A percentile compares a stretch with the other conserved stretches of the same genome.
phyloP scores from a whole-genome alignment of 2,113 vertebrate species.

The Lota lota region DNA sequence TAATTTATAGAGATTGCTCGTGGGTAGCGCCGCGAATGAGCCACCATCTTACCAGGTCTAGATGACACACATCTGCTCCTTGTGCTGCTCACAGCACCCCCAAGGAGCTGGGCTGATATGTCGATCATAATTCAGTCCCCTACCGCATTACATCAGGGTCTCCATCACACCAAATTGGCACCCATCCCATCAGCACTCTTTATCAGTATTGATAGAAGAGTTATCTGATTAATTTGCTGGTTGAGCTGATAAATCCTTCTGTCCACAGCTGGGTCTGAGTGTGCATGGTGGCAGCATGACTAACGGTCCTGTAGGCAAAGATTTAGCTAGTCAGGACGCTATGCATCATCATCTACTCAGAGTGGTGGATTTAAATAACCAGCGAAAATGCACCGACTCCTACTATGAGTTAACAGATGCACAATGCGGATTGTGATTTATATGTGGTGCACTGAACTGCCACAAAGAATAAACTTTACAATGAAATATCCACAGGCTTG shows the following conservation, averaged over 20 bases:
- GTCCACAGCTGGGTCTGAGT: not conserved
- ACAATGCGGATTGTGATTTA: constrained; percentile 14
- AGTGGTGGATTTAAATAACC: constrained; percentile 11
- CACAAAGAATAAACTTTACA: constrained; percentile 15
- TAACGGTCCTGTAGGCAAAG: not conserved
- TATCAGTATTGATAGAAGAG: constrained; percentile 12
- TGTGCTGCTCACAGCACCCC: not conserved
- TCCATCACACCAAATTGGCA: constrained; percentile 21
- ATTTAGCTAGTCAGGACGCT: not conserved
- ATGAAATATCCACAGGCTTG: constrained; percentile 17
- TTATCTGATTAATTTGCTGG: not conserved
- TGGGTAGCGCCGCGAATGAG: not conserved
- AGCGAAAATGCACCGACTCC: constrained; percentile 17
- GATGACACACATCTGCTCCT: constrained; percentile 28
- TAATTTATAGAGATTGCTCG: constrained; percentile 7
- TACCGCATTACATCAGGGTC: constrained; percentile 21
- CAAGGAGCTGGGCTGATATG: constrained; percentile 10
- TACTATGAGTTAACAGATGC: constrained; percentile 1
- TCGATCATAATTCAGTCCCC: constrained; percentile 35
- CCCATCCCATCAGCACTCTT: constrained; percentile 21
- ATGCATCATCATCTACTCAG: constrained; percentile 13
- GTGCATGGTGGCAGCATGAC: not conserved
- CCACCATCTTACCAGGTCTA: constrained; percentile 7
- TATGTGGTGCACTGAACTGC: not conserved
- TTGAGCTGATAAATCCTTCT: constrained; percentile 7